These are phyloP conservation scores for Eupithecia abbreviata DNA, from an alignment of 2,888 invertebrate species.

Conservation along the genomic window DNA sequence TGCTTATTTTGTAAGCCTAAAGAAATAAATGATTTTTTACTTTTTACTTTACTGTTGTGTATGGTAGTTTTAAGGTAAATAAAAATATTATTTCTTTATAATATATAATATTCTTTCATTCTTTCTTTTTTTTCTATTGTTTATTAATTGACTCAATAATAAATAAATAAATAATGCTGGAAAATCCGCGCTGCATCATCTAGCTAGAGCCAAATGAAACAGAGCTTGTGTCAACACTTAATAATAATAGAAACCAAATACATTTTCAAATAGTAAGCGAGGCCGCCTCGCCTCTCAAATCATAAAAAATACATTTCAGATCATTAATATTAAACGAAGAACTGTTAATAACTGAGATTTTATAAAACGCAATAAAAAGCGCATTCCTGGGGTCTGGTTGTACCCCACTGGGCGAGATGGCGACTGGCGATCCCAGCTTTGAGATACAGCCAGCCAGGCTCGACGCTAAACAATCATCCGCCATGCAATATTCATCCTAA, in stretches of 20 bases:
- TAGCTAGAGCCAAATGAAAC: no score
- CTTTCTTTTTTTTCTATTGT: no score
- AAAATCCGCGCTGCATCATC: no score
- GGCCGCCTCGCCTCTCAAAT: constrained; percentile 55
- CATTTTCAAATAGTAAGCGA: constrained; percentile 10
- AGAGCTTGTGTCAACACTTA: background rate
- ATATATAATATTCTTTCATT: no score
- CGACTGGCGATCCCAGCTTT: constrained; percentile 51
- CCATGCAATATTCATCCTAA: constrained; percentile 20
- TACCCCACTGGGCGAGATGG: constrained; percentile 74
- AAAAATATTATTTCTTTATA: no score
- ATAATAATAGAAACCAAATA: constrained; percentile 11
- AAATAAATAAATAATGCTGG: no score
- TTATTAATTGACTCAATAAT: background rate
- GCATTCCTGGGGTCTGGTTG: constrained; percentile 66
- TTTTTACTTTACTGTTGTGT: no score
- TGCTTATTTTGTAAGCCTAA: no score
- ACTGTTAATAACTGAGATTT: constrained; percentile 72
- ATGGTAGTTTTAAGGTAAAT: no score
- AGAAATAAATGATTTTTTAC: no score
- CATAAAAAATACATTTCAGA: constrained; percentile 71
- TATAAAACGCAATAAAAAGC: constrained; percentile 72
- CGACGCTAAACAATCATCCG: constrained; percentile 3
- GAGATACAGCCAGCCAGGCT: constrained; percentile 54
- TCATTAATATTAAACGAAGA: constrained; percentile 73